Conservation (phyloP, 2,797 vertebrate genomes). For the Otolemur crassicaudatus region DNA sequence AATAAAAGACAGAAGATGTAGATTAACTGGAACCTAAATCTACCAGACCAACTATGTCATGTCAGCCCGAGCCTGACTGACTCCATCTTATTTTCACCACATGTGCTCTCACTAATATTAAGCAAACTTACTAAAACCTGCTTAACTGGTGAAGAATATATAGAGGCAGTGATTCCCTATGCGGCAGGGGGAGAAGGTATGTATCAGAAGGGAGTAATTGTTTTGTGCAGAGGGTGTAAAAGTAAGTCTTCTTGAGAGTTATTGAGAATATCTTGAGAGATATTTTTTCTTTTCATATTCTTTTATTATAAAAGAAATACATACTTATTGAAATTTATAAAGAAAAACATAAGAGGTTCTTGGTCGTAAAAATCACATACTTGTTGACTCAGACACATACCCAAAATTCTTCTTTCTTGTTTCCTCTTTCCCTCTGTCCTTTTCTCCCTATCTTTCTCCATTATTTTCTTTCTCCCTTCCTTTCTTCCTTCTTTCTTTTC, state of each 20-base stretch:
- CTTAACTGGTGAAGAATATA: not conserved
- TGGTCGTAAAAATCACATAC: not conserved
- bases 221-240: not conserved
- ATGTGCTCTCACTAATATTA: not conserved
- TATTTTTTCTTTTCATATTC: not conserved
- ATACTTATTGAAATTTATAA: not conserved
- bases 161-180: not conserved
- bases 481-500: not conserved
- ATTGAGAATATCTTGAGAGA: not conserved
- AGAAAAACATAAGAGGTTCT: not conserved
- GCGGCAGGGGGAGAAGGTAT: not conserved
- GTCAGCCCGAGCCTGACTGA: too few relatives aligned
- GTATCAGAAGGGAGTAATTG: not conserved
- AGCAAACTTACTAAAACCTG: slow-evolving; percentile 8
- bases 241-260: not conserved
- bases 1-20: too few relatives aligned
- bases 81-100: too few relatives aligned
- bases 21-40: too few relatives aligned
- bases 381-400: not conserved
- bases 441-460: too few relatives aligned
- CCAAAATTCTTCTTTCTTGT: not conserved
- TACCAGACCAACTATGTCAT: too few relatives aligned
- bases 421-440: not conserved
- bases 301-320: not conserved
- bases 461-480: not conserved